Conservation (phyloP, 2,888 invertebrate genomes). For the Cantharis rustica region DNA sequence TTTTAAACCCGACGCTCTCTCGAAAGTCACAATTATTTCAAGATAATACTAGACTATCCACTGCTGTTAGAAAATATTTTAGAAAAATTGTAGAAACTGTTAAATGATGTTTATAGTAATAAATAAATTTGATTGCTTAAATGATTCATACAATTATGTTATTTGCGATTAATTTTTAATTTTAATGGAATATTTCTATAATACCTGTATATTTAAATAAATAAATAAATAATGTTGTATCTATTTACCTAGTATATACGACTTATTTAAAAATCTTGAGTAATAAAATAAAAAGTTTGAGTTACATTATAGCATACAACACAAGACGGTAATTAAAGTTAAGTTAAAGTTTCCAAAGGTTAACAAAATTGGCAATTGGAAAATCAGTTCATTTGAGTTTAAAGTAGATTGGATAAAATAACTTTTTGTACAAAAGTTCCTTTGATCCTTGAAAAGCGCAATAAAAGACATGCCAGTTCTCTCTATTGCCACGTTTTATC, state of each 20-base stretch:
- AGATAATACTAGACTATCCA: too few species aligned
- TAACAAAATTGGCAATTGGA: slow-evolving; percentile 15
- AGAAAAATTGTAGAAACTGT: too few species aligned
- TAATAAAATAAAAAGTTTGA: too few species aligned
- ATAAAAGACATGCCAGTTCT: slow-evolving; percentile 14
- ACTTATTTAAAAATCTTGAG: neutral
- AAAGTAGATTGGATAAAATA: slow-evolving; percentile 14
- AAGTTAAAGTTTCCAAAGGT: slow-evolving; percentile 4
- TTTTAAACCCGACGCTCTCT: too few species aligned
- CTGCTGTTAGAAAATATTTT: too few species aligned
- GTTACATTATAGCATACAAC: neutral
- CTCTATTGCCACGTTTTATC: slow-evolving; percentile 8
- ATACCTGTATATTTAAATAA: too few species aligned
- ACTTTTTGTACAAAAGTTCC: slow-evolving; percentile 9
- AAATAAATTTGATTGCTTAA: too few species aligned
- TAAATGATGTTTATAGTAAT: too few species aligned
- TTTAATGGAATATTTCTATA: too few species aligned
- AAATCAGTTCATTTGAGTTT: slow-evolving; percentile 22
- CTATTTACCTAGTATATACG: neutral
- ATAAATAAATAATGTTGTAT: too few species aligned
- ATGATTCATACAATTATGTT: neutral
- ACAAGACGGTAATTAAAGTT: neutral
- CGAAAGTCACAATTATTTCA: too few species aligned
- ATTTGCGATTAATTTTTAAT: neutral
- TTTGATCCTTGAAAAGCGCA: slow-evolving; percentile 13